These are phyloP conservation scores for Pachliopta kotzebuea DNA, from an alignment of 2,888 invertebrate species.

Conservation along the genomic window DNA sequence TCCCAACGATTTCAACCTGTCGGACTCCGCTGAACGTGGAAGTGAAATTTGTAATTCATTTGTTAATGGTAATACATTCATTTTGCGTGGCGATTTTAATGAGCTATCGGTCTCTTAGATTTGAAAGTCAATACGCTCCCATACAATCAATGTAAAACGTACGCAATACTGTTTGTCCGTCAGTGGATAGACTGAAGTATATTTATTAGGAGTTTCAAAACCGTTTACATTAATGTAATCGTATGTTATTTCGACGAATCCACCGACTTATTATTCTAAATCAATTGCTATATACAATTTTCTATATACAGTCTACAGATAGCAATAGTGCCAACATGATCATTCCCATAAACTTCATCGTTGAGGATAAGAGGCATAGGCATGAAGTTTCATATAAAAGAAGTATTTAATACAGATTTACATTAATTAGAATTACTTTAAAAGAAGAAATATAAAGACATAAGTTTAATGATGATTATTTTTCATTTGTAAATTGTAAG, in stretches of 20 bases:
- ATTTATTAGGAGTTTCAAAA: slow-evolving; percentile 26
- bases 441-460: no score
- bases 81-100: slow-evolving; percentile 24
- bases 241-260: background rate
- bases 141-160: slow-evolving; percentile 24
- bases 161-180: slow-evolving; percentile 27
- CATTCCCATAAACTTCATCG: no score
- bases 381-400: no score
- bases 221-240: slow-evolving; percentile 22
- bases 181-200: slow-evolving; percentile 20
- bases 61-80: slow-evolving; percentile 24
- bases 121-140: slow-evolving; percentile 27
- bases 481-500: no score
- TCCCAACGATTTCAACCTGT: background rate
- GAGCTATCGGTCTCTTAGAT: slow-evolving; percentile 24
- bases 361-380: no score
- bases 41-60: slow-evolving; percentile 28
- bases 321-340: no score
- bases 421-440: no score
- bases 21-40: slow-evolving; percentile 16
- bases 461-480: no score
- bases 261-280: background rate
- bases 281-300: background rate
- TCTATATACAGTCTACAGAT: no score
- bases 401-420: no score